Conservation (phyloP, 1,140 invertebrate species). For the Trachymyrmex cornetzi region DNA sequence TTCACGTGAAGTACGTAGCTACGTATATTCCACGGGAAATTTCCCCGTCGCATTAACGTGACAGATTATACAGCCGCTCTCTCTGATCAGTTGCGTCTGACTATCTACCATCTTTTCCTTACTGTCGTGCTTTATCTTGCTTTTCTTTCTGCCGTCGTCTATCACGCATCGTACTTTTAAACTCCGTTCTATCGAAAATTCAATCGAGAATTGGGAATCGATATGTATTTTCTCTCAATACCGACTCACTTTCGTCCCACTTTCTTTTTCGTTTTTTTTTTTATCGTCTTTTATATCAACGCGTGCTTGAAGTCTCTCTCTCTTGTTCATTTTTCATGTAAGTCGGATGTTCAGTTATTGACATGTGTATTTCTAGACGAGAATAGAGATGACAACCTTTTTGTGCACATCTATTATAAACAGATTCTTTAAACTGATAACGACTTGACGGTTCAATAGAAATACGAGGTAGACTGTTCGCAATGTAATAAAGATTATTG, state of each 20-base stretch:
- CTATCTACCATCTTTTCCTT: slow-evolving; percentile 36
- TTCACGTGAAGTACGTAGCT: slow-evolving; percentile 74
- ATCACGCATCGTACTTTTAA: slow-evolving; percentile 38
- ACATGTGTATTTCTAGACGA: not conserved
- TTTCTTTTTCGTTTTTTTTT: slow-evolving; percentile 14
- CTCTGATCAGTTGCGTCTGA: slow-evolving; percentile 57
- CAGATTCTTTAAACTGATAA: not conserved
- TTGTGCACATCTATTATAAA: slow-evolving; percentile 25
- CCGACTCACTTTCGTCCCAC: slow-evolving; percentile 33
- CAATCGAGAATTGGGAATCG: slow-evolving; percentile 46
- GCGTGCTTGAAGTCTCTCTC: not conserved
- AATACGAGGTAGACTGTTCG: not conserved
- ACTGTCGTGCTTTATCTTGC: slow-evolving; percentile 14
- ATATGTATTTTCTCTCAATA: slow-evolving; percentile 24
- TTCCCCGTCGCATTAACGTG: slow-evolving; percentile 67
- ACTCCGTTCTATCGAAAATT: not conserved
- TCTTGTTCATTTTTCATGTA: not conserved
- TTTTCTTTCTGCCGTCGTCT: not conserved
- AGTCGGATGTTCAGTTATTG: slow-evolving; percentile 7
- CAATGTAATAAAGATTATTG: slow-evolving; percentile 52
- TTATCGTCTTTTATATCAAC: not conserved
- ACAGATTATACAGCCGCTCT: slow-evolving; percentile 69
- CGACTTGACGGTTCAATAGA: not conserved
- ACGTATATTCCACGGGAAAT: slow-evolving; percentile 71
- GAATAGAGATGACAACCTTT: slow-evolving; percentile 10